Evolutionary conservation across 2,888 invertebrate species (phyloP).

Genomic region (Cryptosula pallasiana): DNA sequence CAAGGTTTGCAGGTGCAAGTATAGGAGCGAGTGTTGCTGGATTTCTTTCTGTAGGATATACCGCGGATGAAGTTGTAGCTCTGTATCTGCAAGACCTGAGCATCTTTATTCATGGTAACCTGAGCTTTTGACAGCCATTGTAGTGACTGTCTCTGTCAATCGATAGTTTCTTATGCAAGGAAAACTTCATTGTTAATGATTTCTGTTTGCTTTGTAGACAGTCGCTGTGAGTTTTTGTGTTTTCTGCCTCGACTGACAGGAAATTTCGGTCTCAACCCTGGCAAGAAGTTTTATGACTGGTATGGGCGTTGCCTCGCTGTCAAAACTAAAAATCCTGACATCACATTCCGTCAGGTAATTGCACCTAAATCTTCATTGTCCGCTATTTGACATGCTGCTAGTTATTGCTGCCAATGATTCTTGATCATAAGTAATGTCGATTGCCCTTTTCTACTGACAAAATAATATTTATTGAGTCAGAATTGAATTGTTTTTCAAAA

Average conservation of each 20-base stretch:
- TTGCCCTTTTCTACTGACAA: no score
- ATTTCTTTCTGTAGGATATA: constrained; percentile 39
- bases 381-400: no score
- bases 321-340: constrained; percentile 30
- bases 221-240: constrained; percentile 35
- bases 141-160: neutral
- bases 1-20: constrained; percentile 40
- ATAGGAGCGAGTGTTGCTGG: constrained; percentile 44
- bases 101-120: constrained; percentile 35
- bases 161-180: no score
- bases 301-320: constrained; percentile 37
- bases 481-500: no score
- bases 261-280: constrained; percentile 43
- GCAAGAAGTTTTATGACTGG: constrained; percentile 38
- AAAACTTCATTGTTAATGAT: no score
- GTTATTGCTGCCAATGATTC: no score
- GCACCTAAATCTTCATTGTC: no score
- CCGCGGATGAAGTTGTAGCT: constrained; percentile 35
- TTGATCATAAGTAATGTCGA: no score
- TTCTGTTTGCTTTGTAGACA: no score
- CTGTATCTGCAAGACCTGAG: constrained; percentile 38
- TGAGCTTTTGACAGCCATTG: neutral
- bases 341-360: constrained; percentile 32
- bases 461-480: no score
- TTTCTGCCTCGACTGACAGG: constrained; percentile 37